Conservation (phyloP, 2,888 invertebrate genomes). For the Oxyteleia sp. region DNA sequence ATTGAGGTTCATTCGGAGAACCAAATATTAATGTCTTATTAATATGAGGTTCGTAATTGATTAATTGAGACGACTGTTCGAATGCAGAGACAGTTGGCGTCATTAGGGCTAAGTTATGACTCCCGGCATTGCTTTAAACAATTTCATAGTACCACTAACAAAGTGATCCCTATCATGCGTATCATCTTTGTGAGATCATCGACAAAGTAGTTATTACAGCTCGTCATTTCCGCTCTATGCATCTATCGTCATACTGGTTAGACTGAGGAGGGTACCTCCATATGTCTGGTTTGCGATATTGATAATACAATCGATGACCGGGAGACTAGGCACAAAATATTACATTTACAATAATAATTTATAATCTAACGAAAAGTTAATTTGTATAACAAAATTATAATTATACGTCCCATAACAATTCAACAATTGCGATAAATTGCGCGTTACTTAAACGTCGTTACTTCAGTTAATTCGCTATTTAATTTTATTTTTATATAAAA, state of each 20-base stretch:
- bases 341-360: too few species aligned
- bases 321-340: too few species aligned
- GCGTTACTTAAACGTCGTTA: too few species aligned
- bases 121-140: slow-evolving; percentile 76
- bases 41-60: slow-evolving; percentile 70
- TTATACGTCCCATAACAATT: too few species aligned
- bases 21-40: slow-evolving; percentile 62
- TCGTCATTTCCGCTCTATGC: slow-evolving; percentile 78
- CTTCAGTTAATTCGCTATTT: too few species aligned
- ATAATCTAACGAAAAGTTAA: too few species aligned
- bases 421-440: too few species aligned
- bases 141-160: slow-evolving; percentile 73
- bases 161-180: slow-evolving; percentile 76
- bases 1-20: slow-evolving; percentile 55
- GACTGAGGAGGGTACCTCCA: slow-evolving; percentile 67
- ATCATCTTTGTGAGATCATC: slow-evolving; percentile 80
- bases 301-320: slow-evolving; percentile 50
- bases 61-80: slow-evolving; percentile 67
- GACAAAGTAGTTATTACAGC: slow-evolving; percentile 76
- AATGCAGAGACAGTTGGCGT: slow-evolving; percentile 78
- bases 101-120: slow-evolving; percentile 77
- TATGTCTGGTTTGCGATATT: slow-evolving; percentile 38
- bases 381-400: too few species aligned
- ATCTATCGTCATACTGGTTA: slow-evolving; percentile 59
- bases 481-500: too few species aligned